Percentiles rank a stretch among this genome's conserved stretches.
phyloP scores from a whole-genome alignment of 2,888 invertebrate genomes.

The Drosophila mulleri region DNA sequence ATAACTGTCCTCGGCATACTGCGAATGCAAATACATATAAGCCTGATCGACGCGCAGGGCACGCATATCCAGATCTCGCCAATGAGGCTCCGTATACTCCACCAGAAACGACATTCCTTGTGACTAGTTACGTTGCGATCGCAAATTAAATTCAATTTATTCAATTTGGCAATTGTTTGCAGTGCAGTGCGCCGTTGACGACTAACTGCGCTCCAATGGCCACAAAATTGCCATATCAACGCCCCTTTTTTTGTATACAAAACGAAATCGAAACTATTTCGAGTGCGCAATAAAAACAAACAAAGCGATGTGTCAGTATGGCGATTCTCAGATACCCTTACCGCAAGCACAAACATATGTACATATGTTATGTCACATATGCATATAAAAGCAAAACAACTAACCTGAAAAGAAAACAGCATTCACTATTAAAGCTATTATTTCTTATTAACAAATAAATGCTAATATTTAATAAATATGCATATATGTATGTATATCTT shows the following conservation, averaged over 20 bases:
- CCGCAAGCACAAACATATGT: neutral
- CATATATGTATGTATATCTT: neutral
- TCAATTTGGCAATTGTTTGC: constrained; percentile 19
- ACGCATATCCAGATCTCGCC: constrained; percentile 87
- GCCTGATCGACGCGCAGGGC: constrained; percentile 89
- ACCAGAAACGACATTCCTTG: constrained; percentile 86
- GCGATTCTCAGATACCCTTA: constrained; percentile 12
- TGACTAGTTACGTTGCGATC: constrained; percentile 18
- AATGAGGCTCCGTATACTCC: constrained; percentile 87
- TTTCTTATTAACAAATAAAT: too few relatives aligned
- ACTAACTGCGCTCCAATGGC: constrained; percentile 58
- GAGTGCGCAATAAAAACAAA: constrained; percentile 74
- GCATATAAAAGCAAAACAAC: neutral
- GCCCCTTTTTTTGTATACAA: constrained; percentile 47
- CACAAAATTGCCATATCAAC: constrained; percentile 55
- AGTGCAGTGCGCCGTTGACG: constrained; percentile 47
- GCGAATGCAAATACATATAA: constrained; percentile 86
- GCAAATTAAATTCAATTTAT: constrained; percentile 31
- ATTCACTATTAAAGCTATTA: neutral
- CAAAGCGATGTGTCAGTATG: neutral
- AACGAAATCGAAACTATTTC: constrained; percentile 68
- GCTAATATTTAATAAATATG: neutral
- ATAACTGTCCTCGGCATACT: constrained; percentile 84
- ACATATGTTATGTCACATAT: neutral
- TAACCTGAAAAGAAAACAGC: neutral